Evolutionary conservation across 2,888 invertebrate genomes (phyloP).

Genomic region (Neoscelio sp.): DNA sequence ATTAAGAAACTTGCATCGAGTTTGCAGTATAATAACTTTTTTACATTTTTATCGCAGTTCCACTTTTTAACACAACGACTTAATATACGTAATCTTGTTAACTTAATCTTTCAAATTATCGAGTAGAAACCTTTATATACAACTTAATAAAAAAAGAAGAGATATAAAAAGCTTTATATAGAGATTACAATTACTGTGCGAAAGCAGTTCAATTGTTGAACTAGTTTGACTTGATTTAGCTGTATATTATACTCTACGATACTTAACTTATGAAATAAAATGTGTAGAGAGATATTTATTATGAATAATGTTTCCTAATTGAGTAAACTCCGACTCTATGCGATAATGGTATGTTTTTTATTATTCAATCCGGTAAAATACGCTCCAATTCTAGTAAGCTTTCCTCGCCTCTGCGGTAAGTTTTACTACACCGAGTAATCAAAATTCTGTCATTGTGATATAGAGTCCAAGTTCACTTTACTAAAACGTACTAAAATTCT

Average conservation of each 20-base stretch:
- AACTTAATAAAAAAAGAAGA: constrained; percentile 7
- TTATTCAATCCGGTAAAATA: no score
- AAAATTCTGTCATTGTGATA: no score
- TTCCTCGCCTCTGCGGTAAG: no score
- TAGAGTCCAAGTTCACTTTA: no score
- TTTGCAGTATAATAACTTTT: constrained; percentile 9
- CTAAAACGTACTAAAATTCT: no score
- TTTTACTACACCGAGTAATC: no score
- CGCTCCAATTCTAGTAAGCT: no score
- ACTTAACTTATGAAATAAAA: constrained; percentile 15
- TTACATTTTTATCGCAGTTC: constrained; percentile 11
- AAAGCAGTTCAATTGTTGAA: constrained; percentile 32
- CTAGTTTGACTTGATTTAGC: constrained; percentile 19
- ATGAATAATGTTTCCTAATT: constrained; percentile 9
- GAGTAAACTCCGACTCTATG: no score
- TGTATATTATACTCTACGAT: not conserved
- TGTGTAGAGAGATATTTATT: constrained; percentile 34
- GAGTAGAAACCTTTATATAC: not conserved
- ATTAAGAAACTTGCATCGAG: constrained; percentile 36
- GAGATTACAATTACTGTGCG: constrained; percentile 28
- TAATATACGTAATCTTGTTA: not conserved
- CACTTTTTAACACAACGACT: constrained; percentile 13
- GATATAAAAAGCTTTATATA: constrained; percentile 3
- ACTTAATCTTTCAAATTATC: constrained; percentile 16
- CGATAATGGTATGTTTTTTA: no score